These are phyloP conservation scores for Agapornis roseicollis DNA, from an alignment of 2,113 vertebrate genomes.

Conservation along the genomic window DNA sequence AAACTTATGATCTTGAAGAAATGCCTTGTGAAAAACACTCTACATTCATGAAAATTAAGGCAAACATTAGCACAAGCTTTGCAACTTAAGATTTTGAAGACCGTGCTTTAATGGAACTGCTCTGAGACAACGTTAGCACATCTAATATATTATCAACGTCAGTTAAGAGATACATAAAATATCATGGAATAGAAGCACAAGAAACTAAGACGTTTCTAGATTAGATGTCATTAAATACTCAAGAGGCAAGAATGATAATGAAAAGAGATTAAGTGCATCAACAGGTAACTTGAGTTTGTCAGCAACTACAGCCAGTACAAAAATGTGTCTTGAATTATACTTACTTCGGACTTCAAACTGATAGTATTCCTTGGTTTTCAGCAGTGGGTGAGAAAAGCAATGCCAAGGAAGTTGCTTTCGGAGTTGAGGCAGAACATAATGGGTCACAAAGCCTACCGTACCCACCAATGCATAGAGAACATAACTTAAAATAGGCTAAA, in stretches of 20 bases:
- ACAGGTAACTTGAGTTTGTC: neutral
- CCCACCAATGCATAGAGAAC: constrained; percentile 90
- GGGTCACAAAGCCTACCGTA: constrained; percentile 88
- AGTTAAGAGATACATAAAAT: neutral
- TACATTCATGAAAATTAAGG: neutral
- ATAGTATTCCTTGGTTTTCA: constrained; percentile 95
- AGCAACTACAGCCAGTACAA: neutral
- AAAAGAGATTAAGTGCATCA: neutral
- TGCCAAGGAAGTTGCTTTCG: constrained; percentile 97
- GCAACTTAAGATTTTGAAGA: neutral
- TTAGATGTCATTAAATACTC: neutral
- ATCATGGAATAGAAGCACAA: neutral
- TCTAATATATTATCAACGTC: neutral
- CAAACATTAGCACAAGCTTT: neutral
- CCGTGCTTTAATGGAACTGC: neutral
- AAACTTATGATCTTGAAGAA: neutral
- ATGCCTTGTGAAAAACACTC: neutral
- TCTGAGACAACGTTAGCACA: neutral
- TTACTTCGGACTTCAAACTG: constrained; percentile 97
- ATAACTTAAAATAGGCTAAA: constrained; percentile 93
- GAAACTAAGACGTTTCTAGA: neutral
- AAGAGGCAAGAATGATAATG: neutral
- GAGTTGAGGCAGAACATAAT: constrained; percentile 95
- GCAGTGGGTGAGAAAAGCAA: constrained; percentile 95
- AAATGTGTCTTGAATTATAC: neutral